Conservation (phyloP, 2,113 vertebrate species). For the Heterochromis multidens region DNA sequence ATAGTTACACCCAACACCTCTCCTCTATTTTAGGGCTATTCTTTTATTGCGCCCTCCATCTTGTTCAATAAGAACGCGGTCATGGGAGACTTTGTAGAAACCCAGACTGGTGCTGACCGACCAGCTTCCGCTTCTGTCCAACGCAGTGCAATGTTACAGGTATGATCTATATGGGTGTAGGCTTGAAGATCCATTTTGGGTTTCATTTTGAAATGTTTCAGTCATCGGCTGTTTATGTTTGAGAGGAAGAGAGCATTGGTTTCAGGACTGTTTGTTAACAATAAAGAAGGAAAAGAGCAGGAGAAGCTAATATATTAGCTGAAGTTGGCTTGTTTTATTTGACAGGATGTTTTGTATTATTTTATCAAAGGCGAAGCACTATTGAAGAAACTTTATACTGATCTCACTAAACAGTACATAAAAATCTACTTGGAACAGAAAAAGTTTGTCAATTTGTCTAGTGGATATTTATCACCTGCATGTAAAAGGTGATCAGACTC, state of each 20-base stretch:
- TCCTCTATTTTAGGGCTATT: conserved; percentile 81
- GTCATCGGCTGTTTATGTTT: background rate
- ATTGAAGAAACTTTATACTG: background rate
- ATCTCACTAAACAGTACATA: background rate
- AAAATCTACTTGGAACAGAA: background rate
- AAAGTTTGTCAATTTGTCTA: background rate
- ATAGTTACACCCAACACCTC: background rate
- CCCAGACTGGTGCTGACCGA: conserved; percentile 73
- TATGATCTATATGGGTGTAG: conserved; percentile 65
- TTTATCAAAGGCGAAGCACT: background rate
- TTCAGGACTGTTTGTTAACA: background rate
- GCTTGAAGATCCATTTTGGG: background rate
- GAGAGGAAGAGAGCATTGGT: background rate
- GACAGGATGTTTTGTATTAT: background rate
- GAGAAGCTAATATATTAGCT: background rate
- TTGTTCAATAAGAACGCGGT: conserved; percentile 88
- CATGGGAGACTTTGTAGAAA: conserved; percentile 82
- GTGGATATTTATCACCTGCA: background rate
- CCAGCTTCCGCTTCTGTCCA: conserved; percentile 83
- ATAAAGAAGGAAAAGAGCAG: background rate
- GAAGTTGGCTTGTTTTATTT: background rate
- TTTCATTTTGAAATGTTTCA: background rate
- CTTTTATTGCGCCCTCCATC: conserved; percentile 90
- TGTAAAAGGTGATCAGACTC: background rate
- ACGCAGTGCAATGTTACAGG: conserved; percentile 88